Percentiles rank a stretch among this genome's conserved stretches.
Evolutionary conservation across 2,113 vertebrate species (phyloP).

Genomic region (Oophaga pumilio): DNA sequence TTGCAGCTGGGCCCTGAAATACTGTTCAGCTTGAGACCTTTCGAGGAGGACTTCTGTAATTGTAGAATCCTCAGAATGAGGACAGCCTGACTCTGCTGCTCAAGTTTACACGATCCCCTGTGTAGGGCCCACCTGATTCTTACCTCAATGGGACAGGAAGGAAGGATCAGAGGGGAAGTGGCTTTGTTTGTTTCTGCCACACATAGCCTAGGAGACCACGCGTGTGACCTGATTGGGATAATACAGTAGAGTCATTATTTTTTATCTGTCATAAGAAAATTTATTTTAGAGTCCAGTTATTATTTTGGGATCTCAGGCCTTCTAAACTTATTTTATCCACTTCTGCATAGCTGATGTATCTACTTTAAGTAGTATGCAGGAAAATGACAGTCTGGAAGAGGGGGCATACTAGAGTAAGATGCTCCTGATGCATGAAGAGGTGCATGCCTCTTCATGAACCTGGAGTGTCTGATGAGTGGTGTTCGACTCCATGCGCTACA

Average conservation of each 20-base stretch:
- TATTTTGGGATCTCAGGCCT: too few relatives aligned
- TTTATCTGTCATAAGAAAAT: background rate
- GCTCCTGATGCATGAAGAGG: too few relatives aligned
- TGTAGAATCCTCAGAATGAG: constrained; percentile 49
- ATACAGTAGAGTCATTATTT: background rate
- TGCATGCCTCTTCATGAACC: too few relatives aligned
- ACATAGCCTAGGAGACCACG: background rate
- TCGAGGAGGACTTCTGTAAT: constrained; percentile 3
- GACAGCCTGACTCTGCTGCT: constrained; percentile 33
- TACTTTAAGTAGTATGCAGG: too few relatives aligned
- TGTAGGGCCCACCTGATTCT: constrained; percentile 46
- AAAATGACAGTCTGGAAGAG: too few relatives aligned
- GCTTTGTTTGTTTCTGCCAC: constrained; percentile 18
- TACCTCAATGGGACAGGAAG: constrained; percentile 49
- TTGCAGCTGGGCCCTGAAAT: constrained; percentile 49
- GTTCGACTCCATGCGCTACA: too few relatives aligned
- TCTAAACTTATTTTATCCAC: too few relatives aligned
- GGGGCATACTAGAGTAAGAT: too few relatives aligned
- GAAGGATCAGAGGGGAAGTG: background rate
- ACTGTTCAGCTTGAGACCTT: constrained; percentile 22
- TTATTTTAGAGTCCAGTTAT: too few relatives aligned
- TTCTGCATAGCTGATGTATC: too few relatives aligned
- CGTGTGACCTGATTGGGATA: background rate
- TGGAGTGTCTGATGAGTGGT: too few relatives aligned
- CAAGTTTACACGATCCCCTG: constrained; percentile 32